Percentiles rank a stretch among this genome's conserved stretches.
phyloP scores from a whole-genome alignment of 92 coral and sea anemone genomes.

The Plumapathes pennacea region DNA sequence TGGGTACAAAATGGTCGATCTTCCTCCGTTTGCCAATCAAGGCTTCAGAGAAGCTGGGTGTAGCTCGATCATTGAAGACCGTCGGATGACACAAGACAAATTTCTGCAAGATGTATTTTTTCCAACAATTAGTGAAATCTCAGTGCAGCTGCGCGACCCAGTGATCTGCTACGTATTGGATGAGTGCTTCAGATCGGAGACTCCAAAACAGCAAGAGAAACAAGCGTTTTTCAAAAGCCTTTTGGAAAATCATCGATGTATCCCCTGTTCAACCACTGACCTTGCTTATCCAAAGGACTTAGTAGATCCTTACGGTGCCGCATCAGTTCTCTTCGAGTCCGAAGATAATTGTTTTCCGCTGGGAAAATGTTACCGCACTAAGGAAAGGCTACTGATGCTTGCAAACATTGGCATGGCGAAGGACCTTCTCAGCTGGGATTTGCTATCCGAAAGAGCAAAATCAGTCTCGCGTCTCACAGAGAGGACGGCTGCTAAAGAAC shows the following conservation, averaged over 20 bases:
- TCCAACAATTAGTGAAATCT: slow-evolving; percentile 40
- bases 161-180: slow-evolving; percentile 60
- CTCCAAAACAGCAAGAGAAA: too few species aligned
- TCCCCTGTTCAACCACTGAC: slow-evolving; percentile 60
- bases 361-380: slow-evolving; percentile 45
- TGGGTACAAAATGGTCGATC: slow-evolving; percentile 54
- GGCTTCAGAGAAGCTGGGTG: slow-evolving; percentile 67
- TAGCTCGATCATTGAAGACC: slow-evolving; percentile 32
- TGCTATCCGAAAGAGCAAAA: slow-evolving; percentile 58
- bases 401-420: slow-evolving; percentile 63
- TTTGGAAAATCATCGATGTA: slow-evolving; percentile 43
- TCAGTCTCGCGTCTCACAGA: slow-evolving; percentile 48
- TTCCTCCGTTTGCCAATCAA: slow-evolving; percentile 59
- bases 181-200: slow-evolving; percentile 22
- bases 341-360: slow-evolving; percentile 74
- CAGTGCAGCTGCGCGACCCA: slow-evolving; percentile 44
- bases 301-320: slow-evolving; percentile 52
- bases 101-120: slow-evolving; percentile 68
- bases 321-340: slow-evolving; percentile 56
- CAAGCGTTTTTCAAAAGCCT: slow-evolving; percentile 10
- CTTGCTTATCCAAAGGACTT: slow-evolving; percentile 61
- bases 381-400: slow-evolving; percentile 64
- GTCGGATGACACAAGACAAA: slow-evolving; percentile 58
- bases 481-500: slow-evolving; percentile 19
- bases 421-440: slow-evolving; percentile 58